Conservation (phyloP, 2,888 invertebrate species). For the Ochlodes sylvanus region DNA sequence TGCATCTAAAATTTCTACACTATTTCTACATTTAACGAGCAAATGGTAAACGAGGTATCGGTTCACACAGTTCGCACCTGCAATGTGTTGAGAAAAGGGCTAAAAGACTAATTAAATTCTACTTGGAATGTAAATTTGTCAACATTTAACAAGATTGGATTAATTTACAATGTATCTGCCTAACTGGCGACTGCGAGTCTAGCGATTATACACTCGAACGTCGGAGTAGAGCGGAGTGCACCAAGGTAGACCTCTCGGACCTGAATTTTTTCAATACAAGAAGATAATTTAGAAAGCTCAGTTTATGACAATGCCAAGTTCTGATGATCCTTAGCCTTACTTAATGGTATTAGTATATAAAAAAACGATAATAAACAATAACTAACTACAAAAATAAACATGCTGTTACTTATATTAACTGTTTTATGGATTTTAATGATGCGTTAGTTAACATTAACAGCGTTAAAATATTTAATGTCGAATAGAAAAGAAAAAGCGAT, state of each 20-base stretch:
- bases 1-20: too few relatives aligned
- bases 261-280: not conserved
- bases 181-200: slow-evolving; percentile 27
- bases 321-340: not conserved
- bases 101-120: slow-evolving; percentile 22
- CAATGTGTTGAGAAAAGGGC: slow-evolving; percentile 8
- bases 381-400: not conserved
- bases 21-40: too few relatives aligned
- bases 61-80: slow-evolving; percentile 6
- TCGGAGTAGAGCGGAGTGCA: not conserved
- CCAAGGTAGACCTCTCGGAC: slow-evolving; percentile 2
- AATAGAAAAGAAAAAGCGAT: not conserved
- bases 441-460: slow-evolving; percentile 1
- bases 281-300: not conserved
- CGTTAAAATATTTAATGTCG: not conserved
- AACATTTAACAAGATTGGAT: slow-evolving; percentile 25
- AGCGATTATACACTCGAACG: slow-evolving; percentile 11
- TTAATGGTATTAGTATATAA: not conserved
- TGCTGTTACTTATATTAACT: not conserved
- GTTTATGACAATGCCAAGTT: too few relatives aligned
- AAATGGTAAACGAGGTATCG: not conserved
- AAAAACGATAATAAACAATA: not conserved
- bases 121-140: slow-evolving; percentile 28
- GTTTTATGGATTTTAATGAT: slow-evolving; percentile 2
- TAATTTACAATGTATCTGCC: slow-evolving; percentile 17